phyloP scores from a whole-genome alignment of 2,888 invertebrate genomes.

The Blastobasis adustella region DNA sequence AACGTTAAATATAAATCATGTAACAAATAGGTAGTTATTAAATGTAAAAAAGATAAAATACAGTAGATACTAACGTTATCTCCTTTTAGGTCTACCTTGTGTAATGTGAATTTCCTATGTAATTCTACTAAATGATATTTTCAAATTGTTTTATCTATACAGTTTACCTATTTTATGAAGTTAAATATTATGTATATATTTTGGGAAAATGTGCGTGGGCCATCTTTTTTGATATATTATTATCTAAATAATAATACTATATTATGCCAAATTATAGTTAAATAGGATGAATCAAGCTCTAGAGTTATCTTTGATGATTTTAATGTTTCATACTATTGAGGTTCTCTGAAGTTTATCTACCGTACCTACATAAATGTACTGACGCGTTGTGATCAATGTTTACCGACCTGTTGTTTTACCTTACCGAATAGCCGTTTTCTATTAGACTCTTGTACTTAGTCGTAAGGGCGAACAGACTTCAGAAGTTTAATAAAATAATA shows the following conservation, averaged over 20 bases:
- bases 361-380: conserved; percentile 6
- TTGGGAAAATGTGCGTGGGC: conserved; percentile 36
- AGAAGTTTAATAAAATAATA: too few species aligned
- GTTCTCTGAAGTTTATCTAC: not conserved
- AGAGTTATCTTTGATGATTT: too few species aligned
- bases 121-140: conserved; percentile 38
- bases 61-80: conserved; percentile 41
- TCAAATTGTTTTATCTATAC: conserved; percentile 35
- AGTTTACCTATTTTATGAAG: conserved; percentile 29
- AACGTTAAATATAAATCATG: conserved; percentile 48
- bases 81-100: conserved; percentile 46
- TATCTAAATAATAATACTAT: conserved; percentile 48
- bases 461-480: too few species aligned
- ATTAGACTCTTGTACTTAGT: too few species aligned
- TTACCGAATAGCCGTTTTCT: too few species aligned
- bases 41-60: conserved; percentile 52
- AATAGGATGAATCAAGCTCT: too few species aligned
- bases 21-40: conserved; percentile 55
- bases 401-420: too few species aligned
- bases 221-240: conserved; percentile 46
- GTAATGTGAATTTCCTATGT: conserved; percentile 34
- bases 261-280: conserved; percentile 2
- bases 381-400: too few species aligned
- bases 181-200: conserved; percentile 32
- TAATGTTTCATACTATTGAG: too few species aligned